Evolutionary conservation across 2,113 vertebrate genomes (phyloP), one percentile per base, ranked within the genome.

Genomic region (Corydoras maculifer): DNA sequence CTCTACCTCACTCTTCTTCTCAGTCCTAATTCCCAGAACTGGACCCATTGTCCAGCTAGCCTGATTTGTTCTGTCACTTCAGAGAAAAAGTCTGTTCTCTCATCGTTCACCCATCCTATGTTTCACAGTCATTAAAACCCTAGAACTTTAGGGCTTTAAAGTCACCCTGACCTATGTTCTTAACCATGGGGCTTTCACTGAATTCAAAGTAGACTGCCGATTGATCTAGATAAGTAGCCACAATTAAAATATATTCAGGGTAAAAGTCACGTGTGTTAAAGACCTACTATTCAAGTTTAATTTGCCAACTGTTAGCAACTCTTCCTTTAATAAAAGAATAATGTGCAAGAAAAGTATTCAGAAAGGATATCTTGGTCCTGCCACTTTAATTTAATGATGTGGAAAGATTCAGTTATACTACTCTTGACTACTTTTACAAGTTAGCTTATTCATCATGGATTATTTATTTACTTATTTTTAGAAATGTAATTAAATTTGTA

Each of bases 81-180:
- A 78, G 35, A 81, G 77, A 14, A 76, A 73, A 54, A 43, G 7
- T 8, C 1, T 15, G 15, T 12, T 51, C 30, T 67, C 60, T 58
- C 68, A 54, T 59, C 53, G 53, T 53, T 62, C 58, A 64, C 61
- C 61, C 29, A 65, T 69, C 66, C 62, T 74, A 81, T 83, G 84
- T 82, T 80, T 86, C 79, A 76, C 70, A 79, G 77, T 89, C 85
- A 84, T 91, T 90, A 87, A 86, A 87, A 87, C 83, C 75, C 78
- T 68, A 53, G 84, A 88, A 87, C 82, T 86, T 87, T 85, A 74
- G 77, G 69, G 78, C 77, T 87, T 80, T 86, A 86, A 87, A 86
- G 86, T 89, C 84, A 82, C 84, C 59, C 78, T 88, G 87, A 90
- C 87, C 87, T 82, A 65, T 35, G 65, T 60, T 77, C 77, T 73